These are phyloP conservation scores for Crotalus horridus DNA, from an alignment of 2,113 vertebrate genomes.

Conservation along the genomic window DNA sequence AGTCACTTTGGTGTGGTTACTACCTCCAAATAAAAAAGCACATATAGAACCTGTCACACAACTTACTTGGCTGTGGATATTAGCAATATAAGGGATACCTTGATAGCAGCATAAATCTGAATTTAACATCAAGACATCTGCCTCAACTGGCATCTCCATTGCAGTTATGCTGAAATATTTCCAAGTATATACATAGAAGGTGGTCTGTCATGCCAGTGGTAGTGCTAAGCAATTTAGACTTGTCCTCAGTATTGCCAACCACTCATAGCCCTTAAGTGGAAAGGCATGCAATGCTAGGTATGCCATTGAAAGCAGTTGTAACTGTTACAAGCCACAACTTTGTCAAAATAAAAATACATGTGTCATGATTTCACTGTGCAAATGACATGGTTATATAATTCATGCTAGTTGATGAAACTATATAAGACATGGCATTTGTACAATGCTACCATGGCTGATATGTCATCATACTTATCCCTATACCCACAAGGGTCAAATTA, in stretches of 20 bases:
- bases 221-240: background rate
- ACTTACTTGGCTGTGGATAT: background rate
- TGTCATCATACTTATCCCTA: background rate
- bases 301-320: background rate
- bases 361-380: background rate
- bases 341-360: background rate
- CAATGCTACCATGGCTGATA: background rate
- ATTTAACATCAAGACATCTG: background rate
- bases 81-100: background rate
- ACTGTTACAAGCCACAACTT: background rate
- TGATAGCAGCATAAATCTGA: background rate
- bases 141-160: background rate
- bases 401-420: background rate
- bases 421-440: background rate
- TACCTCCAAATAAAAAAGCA: background rate
- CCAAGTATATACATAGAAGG: background rate
- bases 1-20: background rate
- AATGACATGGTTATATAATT: background rate
- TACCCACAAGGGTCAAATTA: background rate
- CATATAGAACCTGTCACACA: background rate
- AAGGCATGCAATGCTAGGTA: background rate
- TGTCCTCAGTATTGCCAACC: background rate
- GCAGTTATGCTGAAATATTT: background rate
- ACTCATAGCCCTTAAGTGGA: background rate
- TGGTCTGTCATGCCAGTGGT: background rate